A percentile compares a stretch with the other conserved stretches of the same genome.
Evolutionary conservation across 2,888 invertebrate genomes (phyloP).

Genomic region (Thymelicus acteon): DNA sequence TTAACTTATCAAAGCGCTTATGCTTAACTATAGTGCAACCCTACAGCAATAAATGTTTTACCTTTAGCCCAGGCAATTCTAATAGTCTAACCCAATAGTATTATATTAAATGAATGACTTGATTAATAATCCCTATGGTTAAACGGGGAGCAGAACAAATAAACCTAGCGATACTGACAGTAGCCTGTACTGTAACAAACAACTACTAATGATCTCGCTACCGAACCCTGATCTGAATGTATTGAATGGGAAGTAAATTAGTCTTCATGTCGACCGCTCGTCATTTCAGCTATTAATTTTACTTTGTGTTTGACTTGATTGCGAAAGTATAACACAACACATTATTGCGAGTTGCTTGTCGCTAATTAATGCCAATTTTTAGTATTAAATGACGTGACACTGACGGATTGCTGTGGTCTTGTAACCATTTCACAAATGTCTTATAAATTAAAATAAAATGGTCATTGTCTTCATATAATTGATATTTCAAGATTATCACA

Average conservation of each 20-base stretch:
- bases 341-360: conserved; percentile 7
- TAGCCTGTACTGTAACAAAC: not conserved
- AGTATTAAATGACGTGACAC: not conserved
- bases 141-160: not conserved
- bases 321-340: conserved; percentile 7
- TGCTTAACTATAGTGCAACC: not conserved
- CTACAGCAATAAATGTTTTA: not conserved
- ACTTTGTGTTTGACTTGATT: conserved; percentile 9
- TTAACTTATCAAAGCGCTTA: not conserved
- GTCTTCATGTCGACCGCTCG: conserved; percentile 6
- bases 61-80: not conserved
- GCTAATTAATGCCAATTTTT: conserved; percentile 4
- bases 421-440: conserved; percentile 1
- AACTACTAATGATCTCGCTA: conserved; percentile 1
- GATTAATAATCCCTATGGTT: not conserved
- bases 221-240: not conserved
- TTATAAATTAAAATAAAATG: not conserved
- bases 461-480: not conserved
- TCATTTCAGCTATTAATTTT: not conserved
- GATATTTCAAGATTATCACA: not conserved
- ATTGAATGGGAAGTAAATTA: conserved; percentile 2
- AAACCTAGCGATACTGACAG: not conserved
- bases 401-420: not conserved
- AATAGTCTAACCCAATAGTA: not conserved
- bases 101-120: not conserved